Evolutionary conservation across 2,113 vertebrate species (phyloP).

Genomic region (Nipponia nippon): DNA sequence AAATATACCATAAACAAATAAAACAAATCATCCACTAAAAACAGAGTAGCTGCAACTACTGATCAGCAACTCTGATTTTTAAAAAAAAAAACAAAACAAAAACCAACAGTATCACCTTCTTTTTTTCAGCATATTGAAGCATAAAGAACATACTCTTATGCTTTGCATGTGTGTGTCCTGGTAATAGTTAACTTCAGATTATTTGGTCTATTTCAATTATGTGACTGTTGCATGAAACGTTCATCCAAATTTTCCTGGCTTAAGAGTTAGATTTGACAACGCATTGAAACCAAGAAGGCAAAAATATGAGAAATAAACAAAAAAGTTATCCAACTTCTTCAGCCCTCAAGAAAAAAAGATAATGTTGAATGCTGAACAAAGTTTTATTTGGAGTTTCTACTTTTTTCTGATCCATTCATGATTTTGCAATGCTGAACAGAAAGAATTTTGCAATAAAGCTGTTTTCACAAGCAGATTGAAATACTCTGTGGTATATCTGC

Average conservation of each 20-base stretch:
- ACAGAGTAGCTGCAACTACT: not conserved
- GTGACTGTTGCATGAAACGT: not conserved
- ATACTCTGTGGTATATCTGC: not conserved
- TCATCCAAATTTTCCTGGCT: not conserved
- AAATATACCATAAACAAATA: not conserved
- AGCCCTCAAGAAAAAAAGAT: not conserved
- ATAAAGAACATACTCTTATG: not conserved
- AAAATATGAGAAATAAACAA: not conserved
- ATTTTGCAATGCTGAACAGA: constrained; percentile 11
- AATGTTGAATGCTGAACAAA: not conserved
- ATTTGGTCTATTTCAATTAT: not conserved
- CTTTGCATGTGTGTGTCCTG: not conserved
- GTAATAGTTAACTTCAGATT: not conserved
- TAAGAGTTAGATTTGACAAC: not conserved
- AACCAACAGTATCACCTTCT: not conserved
- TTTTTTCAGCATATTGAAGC: not conserved
- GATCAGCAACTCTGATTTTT: not conserved
- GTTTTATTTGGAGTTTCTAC: not conserved
- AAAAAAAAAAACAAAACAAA: too few relatives aligned
- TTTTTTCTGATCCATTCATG: not conserved
- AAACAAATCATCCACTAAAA: not conserved
- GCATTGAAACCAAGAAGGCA: not conserved
- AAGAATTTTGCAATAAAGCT: not conserved
- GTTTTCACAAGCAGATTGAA: not conserved
- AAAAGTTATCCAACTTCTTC: not conserved